Evolutionary conservation across 35 echinoderm and acorn worm species (phyloP), one percentile per base, ranked within the genome.

Genomic region (Diadema setosum): DNA sequence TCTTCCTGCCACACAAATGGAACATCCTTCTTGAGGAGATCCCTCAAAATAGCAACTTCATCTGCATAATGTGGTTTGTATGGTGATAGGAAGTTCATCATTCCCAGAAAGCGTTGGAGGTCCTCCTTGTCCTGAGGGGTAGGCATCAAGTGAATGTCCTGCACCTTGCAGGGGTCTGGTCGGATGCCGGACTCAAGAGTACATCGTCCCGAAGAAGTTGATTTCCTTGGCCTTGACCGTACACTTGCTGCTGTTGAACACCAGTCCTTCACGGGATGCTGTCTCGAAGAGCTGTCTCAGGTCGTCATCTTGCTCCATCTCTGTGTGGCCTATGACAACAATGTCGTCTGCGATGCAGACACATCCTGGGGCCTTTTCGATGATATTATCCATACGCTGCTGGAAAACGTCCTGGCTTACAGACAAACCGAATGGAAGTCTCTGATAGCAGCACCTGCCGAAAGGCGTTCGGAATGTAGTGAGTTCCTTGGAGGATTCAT

Each of bases 391-490:
- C 48, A 84, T 64, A 23, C 7, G 52, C 39, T 33, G 2, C 27
- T 60, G 82, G 26, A 84, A 63, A 9, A 84, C 32, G 33, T 84
- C 82, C 27, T 84, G 82, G 39, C 82, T 84, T 16, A 57, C 31
- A 16, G 49, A 84, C 1, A 87, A 21, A 18, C 84, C 84, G 33
- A 87, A 87, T 23, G 84, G n/a, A n/a, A n/a, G n/a, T n/a, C n/a
- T n/a, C n/a, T n/a, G n/a, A n/a, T n/a, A n/a, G n/a, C n/a, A n/a
- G n/a, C n/a, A n/a, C n/a, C n/a, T n/a, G n/a, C n/a, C n/a, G n/a
- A n/a, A n/a, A n/a, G 93, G 87, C 35, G 93, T 90, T 14, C 56
- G 46, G 64, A 94, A 90, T 14, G 93, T 94, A 18, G 87, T 94
- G n/a, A 94, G 88, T 60, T 94, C 76, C 70, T 85, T 82, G 14